Base-by-base conservation (phyloP, 2,888 invertebrate genomes). In the Epirrhoe alternata region DNA sequence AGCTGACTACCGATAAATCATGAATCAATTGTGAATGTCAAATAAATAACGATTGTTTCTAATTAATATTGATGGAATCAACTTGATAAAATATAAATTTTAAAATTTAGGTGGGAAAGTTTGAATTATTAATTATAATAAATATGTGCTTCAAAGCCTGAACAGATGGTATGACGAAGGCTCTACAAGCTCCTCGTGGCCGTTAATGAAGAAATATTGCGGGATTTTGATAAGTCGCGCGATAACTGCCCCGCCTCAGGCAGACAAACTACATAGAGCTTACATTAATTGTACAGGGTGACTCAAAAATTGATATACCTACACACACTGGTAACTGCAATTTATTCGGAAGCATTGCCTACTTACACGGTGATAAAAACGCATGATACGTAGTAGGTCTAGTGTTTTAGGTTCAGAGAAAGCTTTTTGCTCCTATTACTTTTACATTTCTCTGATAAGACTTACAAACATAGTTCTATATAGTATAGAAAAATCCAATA, bases 171-270 rank as follows among this genome's bases (percentile, higher is more conserved):
- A 81, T 83, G 82, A 79, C 79, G 80, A 81, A 78, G 78, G 78
- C 76, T 80, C 77, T 83, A 80, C 81, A 33, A 6, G 56, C 47
- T 38, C 56, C 47, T 81, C 81, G 74, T 83, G 82, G 81, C 87
- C 84, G 85, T 89, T 91, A 91, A 91, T 92, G 91, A 92, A 91
- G 91, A 92, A 92, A 92, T 92, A 92, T 91, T 86, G 88, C 89
- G 74, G 77, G 83, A 80, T 82, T 83, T 83, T 85, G 90, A 91
- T 92, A 89, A 87, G 81, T 79, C 80, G 77, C 75, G 74, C 82
- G 90, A 90, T 91, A 91, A 84, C 77, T 80, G 77, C 77, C 75
- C 82, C 80, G 82, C 84, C 84, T 79, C 80, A 77, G 76, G 83
- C 80, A 76, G 78, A 77, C 77, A 75, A 77, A 77, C 82, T 17